Base-by-base conservation (phyloP, 2,888 invertebrate species). In the Augochlorella aurata region DNA sequence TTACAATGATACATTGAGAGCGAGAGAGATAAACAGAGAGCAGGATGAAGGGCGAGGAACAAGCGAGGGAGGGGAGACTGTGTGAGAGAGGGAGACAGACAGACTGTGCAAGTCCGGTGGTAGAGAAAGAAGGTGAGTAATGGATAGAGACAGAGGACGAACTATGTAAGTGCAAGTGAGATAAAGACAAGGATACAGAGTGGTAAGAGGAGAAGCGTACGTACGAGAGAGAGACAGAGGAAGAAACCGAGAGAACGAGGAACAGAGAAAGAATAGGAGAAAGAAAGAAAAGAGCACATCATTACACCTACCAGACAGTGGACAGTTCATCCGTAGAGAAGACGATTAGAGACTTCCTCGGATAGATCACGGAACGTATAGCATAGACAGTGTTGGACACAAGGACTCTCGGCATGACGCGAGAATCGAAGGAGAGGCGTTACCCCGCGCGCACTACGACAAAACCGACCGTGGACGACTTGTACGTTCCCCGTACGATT, bases 341-440 rank as follows among this genome's bases (percentile, higher is more conserved):
- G 85, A 76, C 88, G 88, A 88, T 88, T 86, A 79, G 75, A 86
- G 82, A 88, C 79, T 88, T 85, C 85, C 87, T 85, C 83, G 87
- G 87, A 77, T 70, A 78, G 77, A 85, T 76, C 75, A 75, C 72
- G 79, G 78, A 88, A 81, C 71, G 81, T 87, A 82, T 75, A 76
- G 74, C 77, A 80, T 76, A 78, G 77, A 87, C 72, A 77, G 81
- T 79, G 86, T 79, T 49, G 80, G 71, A 63, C 69, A 88, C 84
- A 87, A 86, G 88, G 85, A 84, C 85, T 88, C 83, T 83, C 81
- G 84, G 80, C 88, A 88, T 88, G 88, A 89, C 88, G 87, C 85
- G 88, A 88, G 85, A 88, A 85, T 88, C 88, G 88, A 87, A 88
- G 77, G 84, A 88, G 88, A 88, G 88, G 88, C 88, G 88, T 88